A percentile compares a stretch with the other conserved stretches of the same genome.
Conservation (phyloP, 2,888 invertebrate genomes). For the Phytoseiulus persimilis region DNA sequence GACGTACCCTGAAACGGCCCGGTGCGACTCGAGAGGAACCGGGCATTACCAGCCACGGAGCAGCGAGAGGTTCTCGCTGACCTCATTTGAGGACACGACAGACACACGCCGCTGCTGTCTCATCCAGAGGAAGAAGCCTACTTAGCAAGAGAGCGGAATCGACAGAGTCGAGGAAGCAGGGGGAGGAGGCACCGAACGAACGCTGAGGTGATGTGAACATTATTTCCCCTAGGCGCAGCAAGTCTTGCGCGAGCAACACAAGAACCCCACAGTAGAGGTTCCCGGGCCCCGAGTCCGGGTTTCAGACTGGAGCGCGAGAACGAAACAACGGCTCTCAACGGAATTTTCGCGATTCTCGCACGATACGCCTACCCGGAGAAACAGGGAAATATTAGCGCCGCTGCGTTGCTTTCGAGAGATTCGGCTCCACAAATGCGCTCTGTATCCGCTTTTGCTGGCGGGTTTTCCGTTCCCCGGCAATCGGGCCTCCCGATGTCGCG, state of each 20-base stretch:
- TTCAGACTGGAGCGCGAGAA: too few species aligned
- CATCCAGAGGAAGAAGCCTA: not conserved
- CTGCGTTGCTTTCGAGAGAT: not conserved
- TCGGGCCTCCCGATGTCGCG: not conserved
- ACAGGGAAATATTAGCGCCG: not conserved
- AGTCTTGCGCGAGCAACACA: too few species aligned
- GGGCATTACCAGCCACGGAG: too few species aligned
- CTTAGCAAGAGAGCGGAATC: not conserved
- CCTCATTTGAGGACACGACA: not conserved
- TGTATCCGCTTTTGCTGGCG: not conserved
- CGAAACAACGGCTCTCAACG: too few species aligned
- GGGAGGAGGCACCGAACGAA: not conserved
- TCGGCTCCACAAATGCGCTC: not conserved
- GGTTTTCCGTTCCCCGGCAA: not conserved
- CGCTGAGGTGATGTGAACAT: not conserved
- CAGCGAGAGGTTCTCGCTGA: too few species aligned
- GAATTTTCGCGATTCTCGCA: too few species aligned
- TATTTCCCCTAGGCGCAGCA: not conserved
- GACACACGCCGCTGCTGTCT: not conserved
- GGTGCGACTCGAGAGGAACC: not conserved
- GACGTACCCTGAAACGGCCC: not conserved
- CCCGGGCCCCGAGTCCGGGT: too few species aligned
- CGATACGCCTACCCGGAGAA: too few species aligned
- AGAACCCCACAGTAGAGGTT: too few species aligned
- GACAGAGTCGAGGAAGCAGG: not conserved